A percentile compares a stretch with the other conserved stretches of the same genome.
These are phyloP conservation scores for Watsonalla cultraria DNA, from an alignment of 2,888 invertebrate genomes.

Conservation along the genomic window DNA sequence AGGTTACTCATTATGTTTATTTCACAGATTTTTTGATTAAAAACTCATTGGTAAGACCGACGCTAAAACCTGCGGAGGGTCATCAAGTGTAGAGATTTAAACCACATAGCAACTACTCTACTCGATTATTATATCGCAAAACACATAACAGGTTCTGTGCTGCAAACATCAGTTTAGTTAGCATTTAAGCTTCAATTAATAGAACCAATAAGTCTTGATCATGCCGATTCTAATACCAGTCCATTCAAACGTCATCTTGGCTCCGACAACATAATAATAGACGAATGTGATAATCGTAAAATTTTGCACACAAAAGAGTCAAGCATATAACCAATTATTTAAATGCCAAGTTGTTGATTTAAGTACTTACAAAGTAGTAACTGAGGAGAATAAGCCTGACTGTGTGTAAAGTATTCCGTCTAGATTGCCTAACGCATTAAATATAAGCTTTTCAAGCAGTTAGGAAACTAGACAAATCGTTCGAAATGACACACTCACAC, in stretches of 20 bases:
- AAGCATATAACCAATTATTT: not conserved
- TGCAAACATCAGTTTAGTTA: not conserved
- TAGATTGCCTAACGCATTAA: not conserved
- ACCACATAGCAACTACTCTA: not conserved
- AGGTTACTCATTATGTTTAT: too few relatives aligned
- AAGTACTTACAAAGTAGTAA: not conserved
- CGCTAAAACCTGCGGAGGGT: too few relatives aligned
- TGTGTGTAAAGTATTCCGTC: not conserved
- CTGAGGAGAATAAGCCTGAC: not conserved
- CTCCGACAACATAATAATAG: not conserved
- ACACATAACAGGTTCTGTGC: not conserved
- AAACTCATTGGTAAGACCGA: too few relatives aligned
- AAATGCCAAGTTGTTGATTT: slow-evolving; percentile 1
- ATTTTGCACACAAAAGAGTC: slow-evolving; percentile 1
- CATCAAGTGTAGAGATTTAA: too few relatives aligned
- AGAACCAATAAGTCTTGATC: slow-evolving; percentile 1
- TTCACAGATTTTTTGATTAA: too few relatives aligned
- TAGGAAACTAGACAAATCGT: too few relatives aligned
- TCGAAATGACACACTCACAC: too few relatives aligned
- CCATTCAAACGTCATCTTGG: not conserved
- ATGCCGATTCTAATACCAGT: not conserved
- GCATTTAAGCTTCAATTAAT: not conserved
- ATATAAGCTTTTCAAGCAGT: too few relatives aligned
- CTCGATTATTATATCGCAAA: not conserved
- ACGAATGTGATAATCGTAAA: not conserved